Percentiles rank a stretch among this genome's conserved stretches.
Conservation (phyloP, 1,140 invertebrate species). For the Heliothis virescens region DNA sequence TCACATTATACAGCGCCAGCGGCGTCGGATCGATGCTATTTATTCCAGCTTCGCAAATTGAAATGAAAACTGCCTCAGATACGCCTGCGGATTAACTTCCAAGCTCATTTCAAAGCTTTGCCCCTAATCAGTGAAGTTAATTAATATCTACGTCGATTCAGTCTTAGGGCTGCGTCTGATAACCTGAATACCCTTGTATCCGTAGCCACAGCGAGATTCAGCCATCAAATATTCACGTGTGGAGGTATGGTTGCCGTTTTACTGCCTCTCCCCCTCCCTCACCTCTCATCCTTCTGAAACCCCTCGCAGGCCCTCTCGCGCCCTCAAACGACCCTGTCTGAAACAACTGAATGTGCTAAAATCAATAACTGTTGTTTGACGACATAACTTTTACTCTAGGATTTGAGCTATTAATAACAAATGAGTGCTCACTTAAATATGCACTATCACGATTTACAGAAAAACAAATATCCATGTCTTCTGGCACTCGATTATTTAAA, state of each 20-base stretch:
- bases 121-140: conserved; percentile 55
- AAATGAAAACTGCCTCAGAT: conserved; percentile 42
- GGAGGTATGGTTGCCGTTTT: conserved; percentile 81
- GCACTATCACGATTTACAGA: conserved; percentile 3
- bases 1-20: neutral
- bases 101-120: conserved; percentile 55
- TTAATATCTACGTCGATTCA: conserved; percentile 53
- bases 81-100: conserved; percentile 40
- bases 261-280: conserved; percentile 63
- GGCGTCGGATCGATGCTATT: conserved; percentile 31
- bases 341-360: conserved; percentile 85
- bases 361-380: conserved; percentile 84
- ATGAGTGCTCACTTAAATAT: conserved; percentile 8
- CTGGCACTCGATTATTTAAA: neutral
- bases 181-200: conserved; percentile 59
- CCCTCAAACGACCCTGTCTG: conserved; percentile 68
- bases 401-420: conserved; percentile 64
- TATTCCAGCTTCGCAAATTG: conserved; percentile 41
- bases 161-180: conserved; percentile 50
- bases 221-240: conserved; percentile 84
- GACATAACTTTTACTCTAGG: conserved; percentile 62
- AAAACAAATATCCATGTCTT: neutral
- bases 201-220: conserved; percentile 78
- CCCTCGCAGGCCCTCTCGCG: conserved; percentile 53
- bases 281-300: conserved; percentile 40